These are phyloP conservation scores for Drosophila arawakana DNA, from an alignment of 1,140 invertebrate species.

Conservation along the genomic window DNA sequence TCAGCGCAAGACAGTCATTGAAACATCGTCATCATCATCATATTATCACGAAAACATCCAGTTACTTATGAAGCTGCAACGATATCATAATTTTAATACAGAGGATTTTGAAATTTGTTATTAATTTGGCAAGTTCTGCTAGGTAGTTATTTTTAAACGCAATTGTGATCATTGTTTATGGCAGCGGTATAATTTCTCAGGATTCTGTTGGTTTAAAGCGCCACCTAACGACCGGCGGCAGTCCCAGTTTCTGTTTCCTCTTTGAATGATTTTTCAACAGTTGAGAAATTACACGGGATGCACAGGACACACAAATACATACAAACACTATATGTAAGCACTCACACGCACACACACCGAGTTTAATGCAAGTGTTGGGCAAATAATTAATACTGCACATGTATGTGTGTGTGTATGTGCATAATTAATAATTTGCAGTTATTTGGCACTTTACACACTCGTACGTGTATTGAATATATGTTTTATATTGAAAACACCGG, in stretches of 20 bases:
- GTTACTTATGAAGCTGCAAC: slow-evolving; percentile 16
- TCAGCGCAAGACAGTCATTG: slow-evolving; percentile 41
- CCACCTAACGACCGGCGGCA: slow-evolving; percentile 10
- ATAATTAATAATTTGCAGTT: neutral
- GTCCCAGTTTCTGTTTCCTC: slow-evolving; percentile 5
- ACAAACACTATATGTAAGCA: slow-evolving; percentile 8
- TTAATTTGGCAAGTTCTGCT: neutral
- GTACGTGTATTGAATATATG: neutral
- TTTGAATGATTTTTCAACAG: slow-evolving; percentile 47
- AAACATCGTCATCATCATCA: slow-evolving; percentile 37
- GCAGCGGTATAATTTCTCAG: neutral
- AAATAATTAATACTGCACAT: neutral
- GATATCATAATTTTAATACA: slow-evolving; percentile 11
- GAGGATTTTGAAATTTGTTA: neutral
- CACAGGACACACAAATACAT: slow-evolving; percentile 51
- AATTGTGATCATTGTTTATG: neutral
- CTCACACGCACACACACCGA: slow-evolving; percentile 1
- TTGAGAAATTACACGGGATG: slow-evolving; percentile 58
- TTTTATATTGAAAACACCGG: slow-evolving; percentile 33
- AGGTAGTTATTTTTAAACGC: neutral
- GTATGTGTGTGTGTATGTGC: neutral
- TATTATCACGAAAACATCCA: slow-evolving; percentile 18
- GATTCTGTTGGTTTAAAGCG: slow-evolving; percentile 9
- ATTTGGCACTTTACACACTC: slow-evolving; percentile 11
- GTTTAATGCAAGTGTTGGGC: slow-evolving; percentile 17